Evolutionary conservation across 1,140 invertebrate genomes (phyloP).

Genomic region (Drosophila funebris): DNA sequence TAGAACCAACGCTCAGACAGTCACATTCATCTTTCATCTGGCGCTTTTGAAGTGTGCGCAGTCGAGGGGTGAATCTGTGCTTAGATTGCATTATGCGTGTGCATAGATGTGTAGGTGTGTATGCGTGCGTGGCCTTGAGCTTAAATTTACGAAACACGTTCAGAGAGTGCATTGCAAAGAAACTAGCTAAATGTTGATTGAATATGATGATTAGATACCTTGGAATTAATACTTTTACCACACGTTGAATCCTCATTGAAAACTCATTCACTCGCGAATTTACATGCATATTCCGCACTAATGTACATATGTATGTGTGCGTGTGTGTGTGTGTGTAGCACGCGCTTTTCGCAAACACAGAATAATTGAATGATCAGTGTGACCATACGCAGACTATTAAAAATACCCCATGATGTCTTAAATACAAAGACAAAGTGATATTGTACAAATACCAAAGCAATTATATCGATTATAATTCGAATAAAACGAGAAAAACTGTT

Average conservation of each 20-base stretch:
- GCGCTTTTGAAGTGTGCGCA: neutral
- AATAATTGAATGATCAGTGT: neutral
- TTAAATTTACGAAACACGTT: conserved; percentile 33
- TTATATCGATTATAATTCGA: neutral
- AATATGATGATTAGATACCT: conserved; percentile 23
- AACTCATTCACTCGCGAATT: conserved; percentile 3
- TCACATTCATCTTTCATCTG: conserved; percentile 3
- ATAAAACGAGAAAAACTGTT: neutral
- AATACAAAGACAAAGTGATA: conserved; percentile 5
- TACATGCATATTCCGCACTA: neutral
- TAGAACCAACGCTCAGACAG: neutral
- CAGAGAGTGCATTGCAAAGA: conserved; percentile 1
- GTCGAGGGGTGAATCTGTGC: conserved; percentile 8
- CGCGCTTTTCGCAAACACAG: conserved; percentile 26
- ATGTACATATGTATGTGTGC: neutral
- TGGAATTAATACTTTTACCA: conserved; percentile 22
- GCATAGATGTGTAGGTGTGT: neutral
- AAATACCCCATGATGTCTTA: neutral
- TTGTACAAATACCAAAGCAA: neutral
- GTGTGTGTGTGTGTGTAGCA: neutral
- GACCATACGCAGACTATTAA: neutral
- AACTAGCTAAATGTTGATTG: neutral
- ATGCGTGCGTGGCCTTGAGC: conserved; percentile 47
- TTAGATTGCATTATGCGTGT: conserved; percentile 38
- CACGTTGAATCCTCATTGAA: conserved; percentile 27